Conservation (phyloP, 2,797 vertebrate species). For the Monodelphis domestica region DNA sequence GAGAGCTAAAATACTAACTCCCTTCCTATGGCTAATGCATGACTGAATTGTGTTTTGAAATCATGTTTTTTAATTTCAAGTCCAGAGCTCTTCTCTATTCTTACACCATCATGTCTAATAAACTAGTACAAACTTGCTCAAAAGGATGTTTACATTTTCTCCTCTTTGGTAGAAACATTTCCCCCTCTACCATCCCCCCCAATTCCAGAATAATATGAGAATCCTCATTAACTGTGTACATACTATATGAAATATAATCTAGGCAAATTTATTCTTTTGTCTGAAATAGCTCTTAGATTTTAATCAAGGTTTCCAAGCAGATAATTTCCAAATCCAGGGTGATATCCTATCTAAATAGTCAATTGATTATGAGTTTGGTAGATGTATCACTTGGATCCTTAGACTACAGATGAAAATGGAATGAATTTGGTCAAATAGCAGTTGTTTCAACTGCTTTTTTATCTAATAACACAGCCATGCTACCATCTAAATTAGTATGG, state of each 20-base stretch:
- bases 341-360: neutral
- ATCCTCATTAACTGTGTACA: neutral
- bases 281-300: neutral
- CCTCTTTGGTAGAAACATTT: neutral
- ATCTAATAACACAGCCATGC: neutral
- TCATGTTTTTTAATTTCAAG: neutral
- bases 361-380: neutral
- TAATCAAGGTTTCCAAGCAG: neutral
- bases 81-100: neutral
- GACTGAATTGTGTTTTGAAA: neutral
- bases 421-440: neutral
- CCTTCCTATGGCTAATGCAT: neutral
- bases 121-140: neutral
- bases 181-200: neutral
- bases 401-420: neutral
- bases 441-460: neutral
- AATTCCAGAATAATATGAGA: neutral
- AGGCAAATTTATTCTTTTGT: neutral
- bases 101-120: neutral
- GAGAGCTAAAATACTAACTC: neutral
- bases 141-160: neutral
- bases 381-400: neutral
- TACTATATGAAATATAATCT: neutral
- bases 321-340: neutral
- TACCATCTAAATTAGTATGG: neutral